Percentiles rank a stretch among this genome's conserved stretches.
These are phyloP conservation scores for Pyrocoelia pectoralis DNA, from an alignment of 2,888 invertebrate genomes.

Conservation along the genomic window DNA sequence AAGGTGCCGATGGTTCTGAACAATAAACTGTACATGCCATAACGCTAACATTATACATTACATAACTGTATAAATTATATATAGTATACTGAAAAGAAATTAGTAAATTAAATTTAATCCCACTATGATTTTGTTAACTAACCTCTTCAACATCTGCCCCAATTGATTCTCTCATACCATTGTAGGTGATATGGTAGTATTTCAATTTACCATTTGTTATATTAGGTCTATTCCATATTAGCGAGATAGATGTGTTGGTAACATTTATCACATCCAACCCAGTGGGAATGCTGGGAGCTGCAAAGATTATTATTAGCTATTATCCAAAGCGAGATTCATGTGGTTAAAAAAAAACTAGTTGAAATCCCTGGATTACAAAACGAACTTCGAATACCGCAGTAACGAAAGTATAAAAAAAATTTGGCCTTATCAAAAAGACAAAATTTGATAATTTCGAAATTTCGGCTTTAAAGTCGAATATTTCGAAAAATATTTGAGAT, in stretches of 20 bases:
- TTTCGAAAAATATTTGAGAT: no score
- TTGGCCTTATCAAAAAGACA: no score
- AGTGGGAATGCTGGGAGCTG: conserved; percentile 68
- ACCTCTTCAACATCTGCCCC: conserved; percentile 21
- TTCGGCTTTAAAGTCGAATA: no score
- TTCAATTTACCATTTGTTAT: conserved; percentile 77
- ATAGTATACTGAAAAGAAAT: conserved; percentile 44
- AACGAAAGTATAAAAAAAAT: no score
- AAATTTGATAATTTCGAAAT: no score
- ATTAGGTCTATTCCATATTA: conserved; percentile 75
- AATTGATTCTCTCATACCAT: conserved; percentile 37
- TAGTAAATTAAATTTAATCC: neutral
- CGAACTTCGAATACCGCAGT: no score
- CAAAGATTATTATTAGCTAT: no score
- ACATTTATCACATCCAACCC: conserved; percentile 68
- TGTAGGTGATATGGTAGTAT: conserved; percentile 70
- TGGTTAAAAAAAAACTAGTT: no score
- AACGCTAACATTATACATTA: conserved; percentile 74
- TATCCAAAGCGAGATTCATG: no score
- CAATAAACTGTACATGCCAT: conserved; percentile 76
- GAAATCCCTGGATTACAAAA: no score
- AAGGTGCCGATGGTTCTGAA: conserved; percentile 61
- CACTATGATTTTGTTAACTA: conserved; percentile 3
- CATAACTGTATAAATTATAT: conserved; percentile 65
- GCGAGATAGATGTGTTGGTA: conserved; percentile 68